Evolutionary conservation across 2,113 vertebrate species (phyloP).

Genomic region (Merops nubicus): DNA sequence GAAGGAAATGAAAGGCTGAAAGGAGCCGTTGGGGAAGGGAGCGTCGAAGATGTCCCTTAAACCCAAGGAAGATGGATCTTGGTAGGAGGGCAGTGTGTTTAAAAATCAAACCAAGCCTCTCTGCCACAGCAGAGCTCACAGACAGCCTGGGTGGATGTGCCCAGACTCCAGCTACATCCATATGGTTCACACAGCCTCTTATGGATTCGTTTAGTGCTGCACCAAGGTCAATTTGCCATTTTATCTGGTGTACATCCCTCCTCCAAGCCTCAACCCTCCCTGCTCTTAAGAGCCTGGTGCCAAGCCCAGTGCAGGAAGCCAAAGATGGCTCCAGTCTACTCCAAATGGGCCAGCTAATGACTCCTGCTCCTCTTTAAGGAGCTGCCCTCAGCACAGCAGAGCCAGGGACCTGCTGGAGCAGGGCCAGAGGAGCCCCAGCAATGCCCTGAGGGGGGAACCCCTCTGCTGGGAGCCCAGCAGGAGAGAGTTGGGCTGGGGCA

Average conservation of each 20-base stretch:
- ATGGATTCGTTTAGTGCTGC: neutral
- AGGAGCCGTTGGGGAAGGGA: neutral
- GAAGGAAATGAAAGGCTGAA: slow-evolving; percentile 8
- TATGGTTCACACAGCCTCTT: neutral
- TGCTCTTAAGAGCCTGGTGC: neutral
- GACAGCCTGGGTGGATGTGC: neutral
- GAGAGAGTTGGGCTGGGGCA: no score
- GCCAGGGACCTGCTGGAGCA: no score
- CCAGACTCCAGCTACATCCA: neutral
- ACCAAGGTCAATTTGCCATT: neutral
- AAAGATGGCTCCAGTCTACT: no score
- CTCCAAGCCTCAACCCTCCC: neutral
- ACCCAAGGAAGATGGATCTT: neutral
- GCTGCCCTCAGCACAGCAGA: no score
- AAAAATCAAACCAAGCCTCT: slow-evolving; percentile 23
- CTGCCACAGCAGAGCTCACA: neutral
- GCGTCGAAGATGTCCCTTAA: neutral
- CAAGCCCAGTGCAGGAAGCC: neutral
- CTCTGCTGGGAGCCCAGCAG: no score
- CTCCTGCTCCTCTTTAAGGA: no score
- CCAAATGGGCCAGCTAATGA: no score
- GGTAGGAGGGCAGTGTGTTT: neutral
- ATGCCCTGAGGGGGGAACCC: no score
- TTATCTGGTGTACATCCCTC: neutral
- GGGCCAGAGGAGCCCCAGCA: no score